Percentiles rank a stretch among this genome's conserved stretches.
phyloP scores from a whole-genome alignment of 2,113 vertebrate genomes.

The Hyaena hyaena region DNA sequence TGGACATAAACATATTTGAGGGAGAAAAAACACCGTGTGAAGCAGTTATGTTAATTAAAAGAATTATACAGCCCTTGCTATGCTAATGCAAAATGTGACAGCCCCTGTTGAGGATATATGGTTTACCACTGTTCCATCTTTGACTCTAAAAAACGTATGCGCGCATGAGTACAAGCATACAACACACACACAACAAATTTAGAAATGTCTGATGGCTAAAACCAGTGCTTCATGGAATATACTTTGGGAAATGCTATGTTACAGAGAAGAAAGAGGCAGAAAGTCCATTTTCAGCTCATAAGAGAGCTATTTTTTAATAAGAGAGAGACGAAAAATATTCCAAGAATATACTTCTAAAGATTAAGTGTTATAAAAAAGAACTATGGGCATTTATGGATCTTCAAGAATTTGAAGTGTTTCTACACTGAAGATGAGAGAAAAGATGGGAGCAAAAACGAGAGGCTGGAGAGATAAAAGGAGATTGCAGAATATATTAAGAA shows the following conservation, averaged over 20 bases:
- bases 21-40: background rate
- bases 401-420: background rate
- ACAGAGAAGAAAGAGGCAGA: background rate
- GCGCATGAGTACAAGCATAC: accelerated
- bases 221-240: background rate
- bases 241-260: background rate
- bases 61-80: background rate
- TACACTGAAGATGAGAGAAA: background rate
- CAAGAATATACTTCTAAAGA: background rate
- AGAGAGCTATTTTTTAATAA: background rate
- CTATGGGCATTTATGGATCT: background rate
- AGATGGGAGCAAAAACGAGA: background rate
- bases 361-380: background rate
- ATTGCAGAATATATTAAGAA: background rate
- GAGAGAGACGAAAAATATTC: background rate
- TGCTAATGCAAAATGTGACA: background rate
- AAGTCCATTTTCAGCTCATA: background rate
- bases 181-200: background rate
- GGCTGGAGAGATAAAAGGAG: too few relatives aligned
- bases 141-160: background rate
- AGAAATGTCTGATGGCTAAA: background rate
- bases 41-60: background rate
- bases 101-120: too few relatives aligned
- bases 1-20: background rate
- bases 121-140: background rate